Conservation (phyloP, 2,888 invertebrate species). For the Tachina fera region DNA sequence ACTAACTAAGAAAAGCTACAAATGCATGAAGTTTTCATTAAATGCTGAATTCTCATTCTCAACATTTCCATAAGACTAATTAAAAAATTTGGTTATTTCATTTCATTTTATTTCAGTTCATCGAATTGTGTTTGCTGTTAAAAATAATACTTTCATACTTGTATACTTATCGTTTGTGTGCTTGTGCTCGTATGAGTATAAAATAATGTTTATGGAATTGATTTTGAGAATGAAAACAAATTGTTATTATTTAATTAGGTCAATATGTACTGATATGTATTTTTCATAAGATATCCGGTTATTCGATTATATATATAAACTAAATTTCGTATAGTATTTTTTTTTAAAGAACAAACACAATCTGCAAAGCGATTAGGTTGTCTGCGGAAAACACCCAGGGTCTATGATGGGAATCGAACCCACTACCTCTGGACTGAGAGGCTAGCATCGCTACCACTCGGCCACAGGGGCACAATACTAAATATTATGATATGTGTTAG, state of each 20-base stretch:
- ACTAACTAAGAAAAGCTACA: not conserved
- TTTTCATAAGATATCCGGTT: too few species aligned
- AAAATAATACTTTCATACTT: not conserved
- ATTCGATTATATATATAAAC: too few species aligned
- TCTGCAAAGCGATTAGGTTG: too few species aligned
- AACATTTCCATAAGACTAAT: constrained; percentile 29
- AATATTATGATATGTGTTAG: too few species aligned
- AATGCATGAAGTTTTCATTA: constrained; percentile 14
- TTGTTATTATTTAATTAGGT: constrained; percentile 17
- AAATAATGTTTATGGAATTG: constrained; percentile 22
- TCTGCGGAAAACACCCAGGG: too few species aligned
- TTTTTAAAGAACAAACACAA: too few species aligned
- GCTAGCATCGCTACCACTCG: too few species aligned
- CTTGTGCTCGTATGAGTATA: not conserved
- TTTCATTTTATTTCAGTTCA: not conserved
- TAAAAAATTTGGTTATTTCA: constrained; percentile 6
- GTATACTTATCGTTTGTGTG: not conserved
- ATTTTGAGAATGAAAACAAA: not conserved
- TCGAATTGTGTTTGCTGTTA: not conserved
- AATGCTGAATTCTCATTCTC: not conserved
- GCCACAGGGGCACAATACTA: too few species aligned
- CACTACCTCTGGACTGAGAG: too few species aligned
- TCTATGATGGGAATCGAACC: too few species aligned
- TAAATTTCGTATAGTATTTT: too few species aligned
- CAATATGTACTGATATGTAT: not conserved